Evolutionary conservation across 2,888 invertebrate genomes (phyloP), one percentile per base, ranked within the genome.

Genomic region (Pristionchus arcanus): DNA sequence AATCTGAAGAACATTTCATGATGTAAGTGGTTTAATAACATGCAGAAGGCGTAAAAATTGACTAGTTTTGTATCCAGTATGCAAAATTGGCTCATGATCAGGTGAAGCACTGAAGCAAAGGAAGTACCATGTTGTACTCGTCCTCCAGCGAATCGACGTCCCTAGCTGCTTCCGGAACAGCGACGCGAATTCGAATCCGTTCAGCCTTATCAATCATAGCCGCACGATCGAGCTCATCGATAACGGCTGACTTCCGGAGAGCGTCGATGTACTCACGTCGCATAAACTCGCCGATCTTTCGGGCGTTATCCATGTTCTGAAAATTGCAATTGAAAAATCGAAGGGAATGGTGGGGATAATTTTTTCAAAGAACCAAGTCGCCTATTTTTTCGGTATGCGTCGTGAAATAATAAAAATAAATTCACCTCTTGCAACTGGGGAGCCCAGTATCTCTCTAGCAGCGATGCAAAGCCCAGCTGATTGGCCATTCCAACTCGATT

Each of bases 211-310:
- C 81, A 28, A 81, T 53, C 49, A 81, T 49, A 5, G 49, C 49
- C 2, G n/a, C 21, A 1, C 81, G 9, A 53, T 81, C 81, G n/a
- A 28, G 7, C n/a, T 53, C 81, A 28, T 81, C 81, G 49, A 81
- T 81, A 28, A 81, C 81, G 28, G 2, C 28, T 2, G 49, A 53
- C 49, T 49, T 49, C 49, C 28, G 25, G 15, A 81, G 49, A 4
- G 19, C 81, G 19, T 34, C n/a, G 81, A 81, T 81, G 81, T 49
- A 81, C 28, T 81, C 81, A 2, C 81, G 81, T n/a, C 81, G 42
- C 34, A 81, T 16, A 13, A n/a, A 25, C 53, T 81, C 81, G 4
- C 53, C 81, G 49, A 81, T 81, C 3, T 49, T 15, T 0, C 34
- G 49, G 4, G 81, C 81, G 4, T 81, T 11, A 5, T 28, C 53